These are phyloP conservation scores for Mohoua ochrocephala DNA, from an alignment of 2,113 vertebrate genomes.

Conservation along the genomic window DNA sequence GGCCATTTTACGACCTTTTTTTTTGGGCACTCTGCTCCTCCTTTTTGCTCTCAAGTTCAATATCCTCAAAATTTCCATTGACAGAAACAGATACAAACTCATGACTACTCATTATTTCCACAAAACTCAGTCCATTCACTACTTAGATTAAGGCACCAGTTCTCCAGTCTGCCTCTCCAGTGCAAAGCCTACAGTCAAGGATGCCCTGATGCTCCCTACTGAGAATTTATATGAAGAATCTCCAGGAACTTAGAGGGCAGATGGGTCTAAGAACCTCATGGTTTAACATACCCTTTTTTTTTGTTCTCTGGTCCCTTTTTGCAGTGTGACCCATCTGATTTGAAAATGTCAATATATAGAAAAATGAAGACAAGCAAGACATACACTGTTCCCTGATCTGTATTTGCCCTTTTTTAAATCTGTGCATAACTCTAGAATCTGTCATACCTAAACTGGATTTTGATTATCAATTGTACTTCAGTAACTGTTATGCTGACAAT, in stretches of 20 bases:
- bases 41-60: not conserved
- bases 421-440: not conserved
- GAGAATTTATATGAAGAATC: not conserved
- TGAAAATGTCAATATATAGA: not conserved
- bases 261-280: not conserved
- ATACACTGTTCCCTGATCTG: not conserved
- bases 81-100: not conserved
- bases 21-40: not conserved
- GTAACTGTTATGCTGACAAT: not conserved
- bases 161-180: not conserved
- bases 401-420: not conserved
- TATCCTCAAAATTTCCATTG: not conserved
- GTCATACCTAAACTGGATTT: not conserved
- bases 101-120: not conserved
- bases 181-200: not conserved
- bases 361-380: not conserved
- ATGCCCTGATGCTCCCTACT: not conserved
- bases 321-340: not conserved
- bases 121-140: not conserved
- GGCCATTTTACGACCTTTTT: not conserved
- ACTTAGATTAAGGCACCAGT: not conserved
- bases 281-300: not conserved
- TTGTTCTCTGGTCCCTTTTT: not conserved
- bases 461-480: not conserved
- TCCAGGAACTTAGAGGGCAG: not conserved